Conservation (phyloP, 2,888 invertebrate genomes). For the Tortrix viridana region DNA sequence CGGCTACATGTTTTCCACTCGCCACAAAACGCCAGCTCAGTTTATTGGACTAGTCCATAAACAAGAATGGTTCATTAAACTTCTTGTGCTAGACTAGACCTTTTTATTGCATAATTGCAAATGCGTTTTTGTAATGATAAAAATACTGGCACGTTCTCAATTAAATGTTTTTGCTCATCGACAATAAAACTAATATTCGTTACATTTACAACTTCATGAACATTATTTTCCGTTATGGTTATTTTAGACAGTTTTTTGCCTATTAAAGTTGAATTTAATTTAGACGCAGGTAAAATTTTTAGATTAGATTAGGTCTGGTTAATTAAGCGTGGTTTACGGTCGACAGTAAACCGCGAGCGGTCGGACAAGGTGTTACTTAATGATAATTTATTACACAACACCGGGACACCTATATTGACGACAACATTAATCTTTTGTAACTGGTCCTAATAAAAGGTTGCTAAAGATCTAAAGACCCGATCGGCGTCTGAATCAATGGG, state of each 20-base stretch:
- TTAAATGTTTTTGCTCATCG: conserved; percentile 54
- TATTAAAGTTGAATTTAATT: conserved; percentile 63
- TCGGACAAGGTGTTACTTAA: conserved; percentile 79
- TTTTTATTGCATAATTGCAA: conserved; percentile 74
- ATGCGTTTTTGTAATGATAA: conserved; percentile 52
- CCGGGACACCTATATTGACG: conserved; percentile 65
- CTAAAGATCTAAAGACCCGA: conserved; percentile 58
- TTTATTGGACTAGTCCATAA: conserved; percentile 76
- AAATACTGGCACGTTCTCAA: conserved; percentile 58
- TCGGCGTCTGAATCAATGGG: conserved; percentile 57
- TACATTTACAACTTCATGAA: conserved; percentile 56
- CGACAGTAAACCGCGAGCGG: conserved; percentile 60
- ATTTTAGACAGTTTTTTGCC: conserved; percentile 37
- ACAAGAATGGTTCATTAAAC: conserved; percentile 75
- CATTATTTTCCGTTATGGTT: conserved; percentile 56
- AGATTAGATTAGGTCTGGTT: conserved; percentile 71
- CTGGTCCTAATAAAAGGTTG: conserved; percentile 63
- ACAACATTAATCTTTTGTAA: conserved; percentile 77
- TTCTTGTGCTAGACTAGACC: conserved; percentile 57
- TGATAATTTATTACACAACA: conserved; percentile 80
- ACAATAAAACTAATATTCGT: conserved; percentile 61
- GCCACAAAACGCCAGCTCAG: conserved; percentile 59
- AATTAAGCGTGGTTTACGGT: conserved; percentile 69
- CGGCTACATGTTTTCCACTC: conserved; percentile 56
- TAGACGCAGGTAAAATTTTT: conserved; percentile 72